phyloP scores from a whole-genome alignment of 2,888 invertebrate genomes.

The Meta bourneti region DNA sequence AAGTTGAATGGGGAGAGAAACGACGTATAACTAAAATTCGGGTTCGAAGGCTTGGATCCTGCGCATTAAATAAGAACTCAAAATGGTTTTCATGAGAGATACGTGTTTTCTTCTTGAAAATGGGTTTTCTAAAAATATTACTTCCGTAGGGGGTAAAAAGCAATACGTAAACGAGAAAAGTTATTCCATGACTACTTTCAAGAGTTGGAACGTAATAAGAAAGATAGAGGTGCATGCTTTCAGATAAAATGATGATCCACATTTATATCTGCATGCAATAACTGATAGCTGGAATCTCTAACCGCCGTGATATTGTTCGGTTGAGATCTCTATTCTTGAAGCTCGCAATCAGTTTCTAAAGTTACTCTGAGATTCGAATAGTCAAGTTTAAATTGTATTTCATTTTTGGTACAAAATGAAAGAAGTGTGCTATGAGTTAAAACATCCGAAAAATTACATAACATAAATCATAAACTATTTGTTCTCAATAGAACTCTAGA shows the following conservation, averaged over 20 bases:
- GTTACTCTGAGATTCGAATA: too few species aligned
- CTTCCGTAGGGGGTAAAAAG: slow-evolving; percentile 43
- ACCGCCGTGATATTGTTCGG: not conserved
- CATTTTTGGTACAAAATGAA: too few species aligned
- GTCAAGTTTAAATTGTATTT: too few species aligned
- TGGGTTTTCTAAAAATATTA: slow-evolving; percentile 64
- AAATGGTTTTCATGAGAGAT: slow-evolving; percentile 38
- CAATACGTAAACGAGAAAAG: slow-evolving; percentile 50
- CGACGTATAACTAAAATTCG: slow-evolving; percentile 30
- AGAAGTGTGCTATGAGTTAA: too few species aligned
- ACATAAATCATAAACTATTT: too few species aligned
- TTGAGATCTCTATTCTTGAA: too few species aligned
- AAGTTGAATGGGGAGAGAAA: slow-evolving; percentile 14
- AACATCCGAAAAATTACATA: too few species aligned
- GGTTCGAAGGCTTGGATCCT: not conserved
- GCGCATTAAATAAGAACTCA: slow-evolving; percentile 46
- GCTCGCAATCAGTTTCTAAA: not conserved
- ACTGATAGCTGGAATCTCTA: not conserved
- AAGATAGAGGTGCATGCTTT: not conserved
- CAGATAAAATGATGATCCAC: slow-evolving; percentile 14
- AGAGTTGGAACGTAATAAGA: slow-evolving; percentile 2
- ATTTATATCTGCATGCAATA: slow-evolving; percentile 5
- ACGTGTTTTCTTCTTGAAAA: slow-evolving; percentile 21
- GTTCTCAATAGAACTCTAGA: too few species aligned
- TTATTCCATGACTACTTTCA: slow-evolving; percentile 28